Conservation (phyloP, 2,113 vertebrate genomes). For the Heteronetta atricapilla region DNA sequence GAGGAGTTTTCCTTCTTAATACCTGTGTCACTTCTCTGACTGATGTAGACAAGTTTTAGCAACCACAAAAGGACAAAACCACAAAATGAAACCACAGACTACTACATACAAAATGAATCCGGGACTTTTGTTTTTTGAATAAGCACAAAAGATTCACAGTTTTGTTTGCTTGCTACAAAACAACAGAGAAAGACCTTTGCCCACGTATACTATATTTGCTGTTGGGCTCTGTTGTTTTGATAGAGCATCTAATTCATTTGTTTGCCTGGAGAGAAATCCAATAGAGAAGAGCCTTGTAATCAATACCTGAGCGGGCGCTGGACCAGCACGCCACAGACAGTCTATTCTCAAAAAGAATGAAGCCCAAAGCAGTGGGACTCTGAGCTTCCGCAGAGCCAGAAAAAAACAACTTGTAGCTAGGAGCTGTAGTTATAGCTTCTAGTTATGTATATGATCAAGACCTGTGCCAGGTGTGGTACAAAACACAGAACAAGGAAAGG, state of each 20-base stretch:
- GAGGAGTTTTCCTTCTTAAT: background rate
- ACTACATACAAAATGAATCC: background rate
- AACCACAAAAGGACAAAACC: background rate
- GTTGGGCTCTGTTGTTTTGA: background rate
- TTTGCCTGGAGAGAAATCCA: slow-evolving; percentile 21
- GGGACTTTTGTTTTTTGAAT: background rate
- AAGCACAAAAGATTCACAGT: background rate
- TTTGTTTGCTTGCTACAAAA: background rate
- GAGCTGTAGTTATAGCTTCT: background rate
- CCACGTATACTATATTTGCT: background rate
- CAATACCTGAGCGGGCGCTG: background rate
- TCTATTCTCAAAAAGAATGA: background rate
- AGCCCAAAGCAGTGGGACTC: background rate
- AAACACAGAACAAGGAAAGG: background rate
- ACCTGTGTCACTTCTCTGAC: background rate
- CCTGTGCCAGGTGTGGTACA: background rate
- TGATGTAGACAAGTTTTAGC: background rate
- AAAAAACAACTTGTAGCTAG: background rate
- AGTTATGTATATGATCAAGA: background rate
- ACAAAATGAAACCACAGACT: background rate
- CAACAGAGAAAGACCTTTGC: background rate
- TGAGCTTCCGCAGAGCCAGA: background rate
- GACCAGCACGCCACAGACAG: background rate
- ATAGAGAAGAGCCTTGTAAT: background rate
- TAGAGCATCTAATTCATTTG: background rate